Evolutionary conservation across 2,113 vertebrate species (phyloP).

Genomic region (Laterallus jamaicensis): DNA sequence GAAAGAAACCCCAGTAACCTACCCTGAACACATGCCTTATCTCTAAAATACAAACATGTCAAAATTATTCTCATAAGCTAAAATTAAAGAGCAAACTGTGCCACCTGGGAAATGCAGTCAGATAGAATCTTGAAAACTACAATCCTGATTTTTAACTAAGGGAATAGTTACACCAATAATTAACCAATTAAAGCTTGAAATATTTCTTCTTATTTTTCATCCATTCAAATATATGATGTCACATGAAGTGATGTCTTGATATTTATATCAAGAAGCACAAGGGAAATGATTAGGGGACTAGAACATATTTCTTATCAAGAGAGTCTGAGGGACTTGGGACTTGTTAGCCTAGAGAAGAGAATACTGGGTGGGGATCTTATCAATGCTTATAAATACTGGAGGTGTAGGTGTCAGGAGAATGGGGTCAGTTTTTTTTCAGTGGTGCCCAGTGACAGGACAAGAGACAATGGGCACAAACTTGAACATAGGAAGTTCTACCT

Average conservation of each 20-base stretch:
- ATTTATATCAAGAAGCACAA: not conserved
- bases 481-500: too few species aligned
- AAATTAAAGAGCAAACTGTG: not conserved
- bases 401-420: too few species aligned
- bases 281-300: too few species aligned
- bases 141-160: not conserved
- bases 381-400: too few species aligned
- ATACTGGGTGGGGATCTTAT: too few species aligned
- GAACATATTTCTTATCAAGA: too few species aligned
- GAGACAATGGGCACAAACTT: too few species aligned
- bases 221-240: fast-evolving
- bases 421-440: too few species aligned
- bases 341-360: too few species aligned
- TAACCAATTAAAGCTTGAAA: not conserved
- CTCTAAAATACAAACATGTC: not conserved
- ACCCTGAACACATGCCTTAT: not conserved
- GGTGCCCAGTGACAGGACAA: too few species aligned
- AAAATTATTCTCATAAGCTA: not conserved
- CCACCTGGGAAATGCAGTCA: not conserved
- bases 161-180: not conserved
- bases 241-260: not conserved
- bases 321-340: too few species aligned
- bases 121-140: not conserved
- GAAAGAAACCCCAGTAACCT: not conserved
- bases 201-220: not conserved